Percentiles rank a stretch among this genome's conserved stretches.
phyloP scores from a whole-genome alignment of 2,113 vertebrate species.

The Bufo bufo region DNA sequence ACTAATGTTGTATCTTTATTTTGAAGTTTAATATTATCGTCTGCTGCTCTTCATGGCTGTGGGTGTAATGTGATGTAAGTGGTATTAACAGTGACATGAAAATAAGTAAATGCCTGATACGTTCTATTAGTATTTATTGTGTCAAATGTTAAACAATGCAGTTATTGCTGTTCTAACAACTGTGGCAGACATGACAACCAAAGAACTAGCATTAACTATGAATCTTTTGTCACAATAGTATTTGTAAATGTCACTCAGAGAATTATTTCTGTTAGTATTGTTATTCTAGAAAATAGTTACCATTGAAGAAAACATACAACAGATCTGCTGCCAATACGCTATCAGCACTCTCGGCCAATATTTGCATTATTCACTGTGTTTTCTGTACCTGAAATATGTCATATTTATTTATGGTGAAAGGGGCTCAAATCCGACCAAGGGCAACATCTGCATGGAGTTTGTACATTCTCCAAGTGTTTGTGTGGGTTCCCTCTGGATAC shows the following conservation, averaged over 20 bases:
- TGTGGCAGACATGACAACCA: conserved; percentile 24
- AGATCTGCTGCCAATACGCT: not conserved
- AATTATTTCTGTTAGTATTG: conserved; percentile 31
- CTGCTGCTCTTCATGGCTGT: conserved; percentile 13
- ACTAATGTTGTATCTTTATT: conserved; percentile 26
- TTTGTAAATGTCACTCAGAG: conserved; percentile 44
- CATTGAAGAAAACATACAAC: not conserved
- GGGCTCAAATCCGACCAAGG: no score
- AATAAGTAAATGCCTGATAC: conserved; percentile 42
- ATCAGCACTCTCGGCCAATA: not conserved
- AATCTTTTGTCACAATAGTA: conserved; percentile 55
- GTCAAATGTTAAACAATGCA: conserved; percentile 54
- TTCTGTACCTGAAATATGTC: not conserved
- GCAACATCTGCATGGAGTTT: no score
- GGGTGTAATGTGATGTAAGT: conserved; percentile 46
- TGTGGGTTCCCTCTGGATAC: no score
- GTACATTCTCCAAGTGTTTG: no score
- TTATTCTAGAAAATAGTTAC: conserved; percentile 26
- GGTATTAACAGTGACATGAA: conserved; percentile 46
- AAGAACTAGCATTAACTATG: conserved; percentile 33
- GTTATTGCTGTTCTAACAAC: conserved; percentile 34
- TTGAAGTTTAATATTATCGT: conserved; percentile 37
- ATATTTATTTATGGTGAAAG: not conserved
- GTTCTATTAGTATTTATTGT: conserved; percentile 51
- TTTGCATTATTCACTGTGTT: not conserved